Base-by-base conservation (phyloP, 2,888 invertebrate species). In the Palloptera scutellata region DNA sequence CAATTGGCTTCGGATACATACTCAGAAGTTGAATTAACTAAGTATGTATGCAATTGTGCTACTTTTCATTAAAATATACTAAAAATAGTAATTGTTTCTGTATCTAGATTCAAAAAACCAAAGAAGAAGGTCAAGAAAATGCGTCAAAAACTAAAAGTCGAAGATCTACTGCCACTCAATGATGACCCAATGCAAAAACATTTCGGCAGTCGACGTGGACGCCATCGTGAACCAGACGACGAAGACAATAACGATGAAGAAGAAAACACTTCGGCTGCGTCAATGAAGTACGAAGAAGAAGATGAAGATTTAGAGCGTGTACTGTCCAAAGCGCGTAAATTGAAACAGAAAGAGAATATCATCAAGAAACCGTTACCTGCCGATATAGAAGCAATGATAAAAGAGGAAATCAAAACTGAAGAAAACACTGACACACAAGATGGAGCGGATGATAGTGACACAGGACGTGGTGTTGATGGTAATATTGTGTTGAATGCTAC, bases 401-500 rank as follows among this genome's bases (percentile, higher is more conserved):
- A 87, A 68, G 77, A 86, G 30, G 87, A 87, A 43, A 86, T 91
- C 48, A 89, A 90, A 79, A 82, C 83, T 19, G 72, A 74, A 51
- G 87, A 87, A 43, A 86, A 89, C 79, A 82, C 83, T 19, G 72
- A 74, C 41, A 42, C 64, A 8, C 69, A 67, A 19, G 85, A 87
- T 61, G 78, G 73, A 41, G 72, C 66, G 0, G 73, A 74, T 6
- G 85, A 82, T 59, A 80, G 70, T 1, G 85, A 85, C 48, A 81
- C 70, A 1, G 67, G 73, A 0, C 75, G 70, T 67, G 70, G 73
- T 67, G 71, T 73, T 8, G 79, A 87, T 61, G 86, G 86, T 3
- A 88, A 89, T 74, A 97, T 97, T 79, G 89, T 92, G 67, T 86
- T 98, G 65, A 96, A 98, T 87, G 92, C 96, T 1, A 97, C 97